Conservation (phyloP, 2,797 vertebrate species). For the Malurus splendens region DNA sequence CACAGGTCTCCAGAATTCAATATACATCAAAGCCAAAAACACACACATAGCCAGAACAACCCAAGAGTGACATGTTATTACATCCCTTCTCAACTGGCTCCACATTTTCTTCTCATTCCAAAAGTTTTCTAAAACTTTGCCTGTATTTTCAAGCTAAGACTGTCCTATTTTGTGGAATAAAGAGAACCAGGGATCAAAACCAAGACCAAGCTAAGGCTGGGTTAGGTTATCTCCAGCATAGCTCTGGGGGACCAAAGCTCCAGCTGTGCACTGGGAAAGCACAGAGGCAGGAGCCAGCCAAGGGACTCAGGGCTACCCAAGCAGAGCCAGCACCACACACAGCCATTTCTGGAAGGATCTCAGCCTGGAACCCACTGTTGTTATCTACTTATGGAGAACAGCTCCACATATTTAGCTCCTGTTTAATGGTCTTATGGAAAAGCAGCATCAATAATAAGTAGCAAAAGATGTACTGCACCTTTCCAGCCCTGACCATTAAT, state of each 20-base stretch:
- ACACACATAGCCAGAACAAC: background rate
- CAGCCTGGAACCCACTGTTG: background rate
- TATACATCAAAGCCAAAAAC: background rate
- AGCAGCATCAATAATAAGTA: background rate
- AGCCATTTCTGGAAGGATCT: background rate
- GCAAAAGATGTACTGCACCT: background rate
- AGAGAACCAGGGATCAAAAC: background rate
- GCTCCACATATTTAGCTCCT: background rate
- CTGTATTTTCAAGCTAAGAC: background rate
- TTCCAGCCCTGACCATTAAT: background rate
- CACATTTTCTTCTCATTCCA: background rate
- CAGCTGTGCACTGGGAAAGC: background rate
- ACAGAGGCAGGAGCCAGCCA: fast-evolving
- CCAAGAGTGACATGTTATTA: background rate
- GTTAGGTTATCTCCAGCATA: background rate
- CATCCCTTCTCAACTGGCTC: background rate
- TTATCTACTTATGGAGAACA: background rate
- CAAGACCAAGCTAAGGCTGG: background rate
- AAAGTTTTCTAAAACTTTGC: background rate
- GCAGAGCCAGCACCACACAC: background rate
- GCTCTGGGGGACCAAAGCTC: background rate
- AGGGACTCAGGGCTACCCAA: background rate
- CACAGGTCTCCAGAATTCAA: background rate
- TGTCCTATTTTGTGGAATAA: background rate
- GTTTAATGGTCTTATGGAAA: background rate